Evolutionary conservation across 2,888 invertebrate genomes (phyloP).

Genomic region (Odontothrips loti): DNA sequence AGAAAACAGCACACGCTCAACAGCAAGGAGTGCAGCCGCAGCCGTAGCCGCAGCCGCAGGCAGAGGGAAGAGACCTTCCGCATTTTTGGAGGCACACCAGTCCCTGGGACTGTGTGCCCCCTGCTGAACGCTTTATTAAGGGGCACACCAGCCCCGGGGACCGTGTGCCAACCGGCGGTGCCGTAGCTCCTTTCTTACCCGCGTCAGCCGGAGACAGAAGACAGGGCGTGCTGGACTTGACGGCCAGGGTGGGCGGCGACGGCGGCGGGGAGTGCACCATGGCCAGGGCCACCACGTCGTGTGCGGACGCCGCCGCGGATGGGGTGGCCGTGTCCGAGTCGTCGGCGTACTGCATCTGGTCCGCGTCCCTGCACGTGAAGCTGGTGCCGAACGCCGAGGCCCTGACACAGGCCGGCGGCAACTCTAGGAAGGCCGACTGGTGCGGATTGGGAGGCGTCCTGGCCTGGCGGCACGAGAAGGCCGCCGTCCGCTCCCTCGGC

Average conservation of each 20-base stretch:
- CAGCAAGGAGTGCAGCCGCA: too few relatives aligned
- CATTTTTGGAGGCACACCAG: too few relatives aligned
- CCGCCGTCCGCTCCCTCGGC: slow-evolving; percentile 47
- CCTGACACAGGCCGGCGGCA: slow-evolving; percentile 29
- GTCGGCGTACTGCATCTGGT: slow-evolving; percentile 7
- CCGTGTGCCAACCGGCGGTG: too few relatives aligned
- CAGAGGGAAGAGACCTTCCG: neutral
- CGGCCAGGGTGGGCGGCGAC: neutral
- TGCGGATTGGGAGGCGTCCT: slow-evolving; percentile 49
- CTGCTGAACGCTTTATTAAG: too few relatives aligned
- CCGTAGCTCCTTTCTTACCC: too few relatives aligned
- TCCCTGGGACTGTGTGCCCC: too few relatives aligned
- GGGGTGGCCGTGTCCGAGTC: neutral
- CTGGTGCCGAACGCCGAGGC: neutral
- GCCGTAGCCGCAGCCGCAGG: neutral
- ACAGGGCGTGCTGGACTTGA: slow-evolving; percentile 12
- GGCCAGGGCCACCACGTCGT: neutral
- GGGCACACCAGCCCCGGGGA: too few relatives aligned
- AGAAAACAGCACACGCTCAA: neutral
- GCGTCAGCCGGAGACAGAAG: neutral
- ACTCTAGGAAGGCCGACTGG: slow-evolving; percentile 34
- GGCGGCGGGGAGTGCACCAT: neutral
- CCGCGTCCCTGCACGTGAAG: slow-evolving; percentile 9
- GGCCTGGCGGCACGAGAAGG: slow-evolving; percentile 40
- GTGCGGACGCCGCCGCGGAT: neutral